Evolutionary conservation across 2,888 invertebrate species (phyloP).

Genomic region (Nephrotoma flavescens): DNA sequence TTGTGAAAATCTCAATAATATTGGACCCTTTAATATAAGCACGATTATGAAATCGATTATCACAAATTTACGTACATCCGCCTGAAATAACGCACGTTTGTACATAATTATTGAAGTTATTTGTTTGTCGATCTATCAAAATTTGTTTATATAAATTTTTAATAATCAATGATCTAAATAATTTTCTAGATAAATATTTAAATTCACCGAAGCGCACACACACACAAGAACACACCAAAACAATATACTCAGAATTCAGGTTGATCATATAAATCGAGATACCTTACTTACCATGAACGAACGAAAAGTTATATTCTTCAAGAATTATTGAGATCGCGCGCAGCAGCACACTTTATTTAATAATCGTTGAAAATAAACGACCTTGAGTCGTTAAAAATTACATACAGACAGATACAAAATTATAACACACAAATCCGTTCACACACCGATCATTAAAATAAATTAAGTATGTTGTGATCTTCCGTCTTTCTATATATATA

Average conservation of each 20-base stretch:
- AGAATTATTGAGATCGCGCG: background rate
- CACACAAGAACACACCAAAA: background rate
- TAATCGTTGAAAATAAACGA: background rate
- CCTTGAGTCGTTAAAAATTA: background rate
- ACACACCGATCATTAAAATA: background rate
- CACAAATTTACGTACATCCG: too few species aligned
- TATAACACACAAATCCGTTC: background rate
- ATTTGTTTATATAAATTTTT: background rate
- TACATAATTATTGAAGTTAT: background rate
- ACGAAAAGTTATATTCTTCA: background rate
- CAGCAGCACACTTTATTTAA: background rate
- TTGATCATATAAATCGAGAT: background rate
- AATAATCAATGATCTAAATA: background rate
- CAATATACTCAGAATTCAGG: background rate
- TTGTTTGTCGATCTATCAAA: background rate
- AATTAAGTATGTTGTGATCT: background rate
- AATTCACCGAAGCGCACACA: too few species aligned
- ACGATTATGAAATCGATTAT: too few species aligned
- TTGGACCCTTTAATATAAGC: too few species aligned
- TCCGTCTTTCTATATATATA: background rate
- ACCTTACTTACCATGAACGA: background rate
- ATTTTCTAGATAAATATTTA: background rate
- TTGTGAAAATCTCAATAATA: too few species aligned
- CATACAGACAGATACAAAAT: background rate
- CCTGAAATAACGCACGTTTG: too few species aligned